A percentile compares a stretch with the other conserved stretches of the same genome.
Conservation (phyloP, 1,140 invertebrate genomes). For the Rhagoletis pomonella region DNA sequence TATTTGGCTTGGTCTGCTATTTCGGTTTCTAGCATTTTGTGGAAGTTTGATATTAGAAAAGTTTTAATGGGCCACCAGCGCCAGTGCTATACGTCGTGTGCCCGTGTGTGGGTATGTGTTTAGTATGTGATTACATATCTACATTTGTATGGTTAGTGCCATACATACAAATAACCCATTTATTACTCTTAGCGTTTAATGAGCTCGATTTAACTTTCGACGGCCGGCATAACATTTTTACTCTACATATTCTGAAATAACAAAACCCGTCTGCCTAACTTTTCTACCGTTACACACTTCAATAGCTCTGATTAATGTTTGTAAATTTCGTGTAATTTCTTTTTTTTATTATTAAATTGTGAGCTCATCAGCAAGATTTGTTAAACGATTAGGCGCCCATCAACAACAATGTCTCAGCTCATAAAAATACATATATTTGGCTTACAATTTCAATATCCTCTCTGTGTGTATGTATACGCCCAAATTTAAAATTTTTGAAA, state of each 20-base stretch:
- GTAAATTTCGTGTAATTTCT: conserved; percentile 11
- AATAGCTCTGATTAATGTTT: conserved; percentile 26
- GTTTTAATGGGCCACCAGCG: conserved; percentile 40
- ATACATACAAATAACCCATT: neutral
- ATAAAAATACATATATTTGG: too few relatives aligned
- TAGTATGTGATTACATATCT: too few relatives aligned
- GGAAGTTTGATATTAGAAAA: conserved; percentile 32
- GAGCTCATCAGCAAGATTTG: neutral
- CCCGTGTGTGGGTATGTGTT: too few relatives aligned
- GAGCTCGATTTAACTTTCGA: conserved; percentile 39
- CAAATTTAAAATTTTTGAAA: neutral
- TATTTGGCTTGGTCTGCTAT: neutral
- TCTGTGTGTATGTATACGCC: too few relatives aligned
- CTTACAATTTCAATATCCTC: too few relatives aligned
- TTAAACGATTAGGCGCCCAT: neutral
- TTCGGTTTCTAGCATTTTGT: neutral
- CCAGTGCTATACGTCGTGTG: neutral
- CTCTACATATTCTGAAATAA: neutral
- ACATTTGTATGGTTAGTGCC: too few relatives aligned
- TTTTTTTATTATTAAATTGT: conserved; percentile 14
- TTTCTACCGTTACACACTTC: neutral
- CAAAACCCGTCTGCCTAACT: neutral
- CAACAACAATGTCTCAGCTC: neutral
- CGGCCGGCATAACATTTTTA: conserved; percentile 11
- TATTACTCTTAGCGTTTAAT: conserved; percentile 33